Conservation (phyloP, 2,113 vertebrate genomes). For the Calidris pugnax region DNA sequence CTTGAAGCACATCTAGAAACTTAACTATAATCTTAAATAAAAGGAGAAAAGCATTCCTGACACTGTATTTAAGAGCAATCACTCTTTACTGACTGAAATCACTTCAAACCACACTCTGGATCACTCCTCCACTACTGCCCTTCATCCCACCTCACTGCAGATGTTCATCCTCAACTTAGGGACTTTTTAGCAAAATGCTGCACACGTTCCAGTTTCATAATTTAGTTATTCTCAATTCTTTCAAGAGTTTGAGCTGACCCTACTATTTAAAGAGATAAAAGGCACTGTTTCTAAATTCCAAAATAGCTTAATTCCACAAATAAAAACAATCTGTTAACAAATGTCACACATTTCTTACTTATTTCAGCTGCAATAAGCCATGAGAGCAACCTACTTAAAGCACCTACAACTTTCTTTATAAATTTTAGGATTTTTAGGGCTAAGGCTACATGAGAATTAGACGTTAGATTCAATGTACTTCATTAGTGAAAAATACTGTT, state of each 20-base stretch:
- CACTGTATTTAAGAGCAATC: not conserved
- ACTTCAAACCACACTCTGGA: not conserved
- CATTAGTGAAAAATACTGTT: not conserved
- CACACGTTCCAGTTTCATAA: too few relatives aligned
- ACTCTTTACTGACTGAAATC: not conserved
- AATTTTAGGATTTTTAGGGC: not conserved
- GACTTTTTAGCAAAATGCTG: too few relatives aligned
- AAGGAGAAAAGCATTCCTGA: not conserved
- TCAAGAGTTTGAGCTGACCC: not conserved
- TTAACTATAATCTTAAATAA: not conserved
- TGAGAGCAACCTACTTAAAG: not conserved
- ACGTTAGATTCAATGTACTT: accelerated
- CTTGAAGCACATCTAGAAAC: not conserved
- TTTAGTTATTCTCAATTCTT: not conserved
- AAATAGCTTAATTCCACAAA: not conserved
- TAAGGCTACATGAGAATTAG: not conserved
- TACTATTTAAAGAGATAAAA: not conserved
- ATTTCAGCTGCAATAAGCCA: not conserved
- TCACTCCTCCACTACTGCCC: not conserved
- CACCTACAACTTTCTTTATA: not conserved
- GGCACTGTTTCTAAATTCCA: not conserved
- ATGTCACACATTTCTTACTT: accelerated
- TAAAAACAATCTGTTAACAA: not conserved
- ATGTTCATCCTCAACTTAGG: too few relatives aligned
- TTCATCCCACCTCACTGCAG: not conserved